Evolutionary conservation across 2,888 invertebrate genomes (phyloP).

Genomic region (Leptothorax acervorum): DNA sequence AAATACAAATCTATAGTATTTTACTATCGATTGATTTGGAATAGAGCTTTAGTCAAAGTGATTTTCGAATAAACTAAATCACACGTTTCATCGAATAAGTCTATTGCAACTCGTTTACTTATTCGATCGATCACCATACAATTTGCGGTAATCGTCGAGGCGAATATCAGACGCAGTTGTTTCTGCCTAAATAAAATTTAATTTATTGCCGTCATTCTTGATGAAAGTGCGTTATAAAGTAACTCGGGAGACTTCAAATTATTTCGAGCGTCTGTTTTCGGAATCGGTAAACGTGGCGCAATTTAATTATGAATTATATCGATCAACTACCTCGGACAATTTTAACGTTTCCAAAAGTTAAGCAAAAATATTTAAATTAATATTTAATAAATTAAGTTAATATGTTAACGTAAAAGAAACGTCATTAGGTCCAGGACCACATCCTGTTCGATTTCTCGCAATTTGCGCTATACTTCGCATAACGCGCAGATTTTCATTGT

Average conservation of each 20-base stretch:
- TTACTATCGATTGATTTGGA: not conserved
- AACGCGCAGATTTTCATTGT: slow-evolving; percentile 28
- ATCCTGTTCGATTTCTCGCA: slow-evolving; percentile 14
- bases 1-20: not conserved
- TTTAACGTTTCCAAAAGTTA: not conserved
- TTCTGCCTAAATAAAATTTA: not conserved
- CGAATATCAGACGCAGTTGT: not conserved
- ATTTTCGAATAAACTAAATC: slow-evolving; percentile 3
- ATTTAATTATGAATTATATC: not conserved
- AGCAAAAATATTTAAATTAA: slow-evolving; percentile 16
- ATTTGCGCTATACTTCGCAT: not conserved
- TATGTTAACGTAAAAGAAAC: slow-evolving; percentile 20
- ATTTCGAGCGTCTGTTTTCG: not conserved
- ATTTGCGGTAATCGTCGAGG: not conserved
- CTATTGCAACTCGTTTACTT: not conserved
- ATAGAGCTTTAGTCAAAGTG: not conserved
- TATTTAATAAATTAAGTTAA: too few species aligned
- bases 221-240: slow-evolving; percentile 1
- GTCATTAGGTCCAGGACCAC: slow-evolving; percentile 20
- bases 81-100: not conserved
- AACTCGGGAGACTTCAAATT: not conserved
- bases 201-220: not conserved
- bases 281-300: not conserved
- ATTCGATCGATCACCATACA: slow-evolving; percentile 3
- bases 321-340: not conserved